These are phyloP conservation scores for Cheilosia grossa DNA, from an alignment of 2,888 invertebrate genomes.

Conservation along the genomic window DNA sequence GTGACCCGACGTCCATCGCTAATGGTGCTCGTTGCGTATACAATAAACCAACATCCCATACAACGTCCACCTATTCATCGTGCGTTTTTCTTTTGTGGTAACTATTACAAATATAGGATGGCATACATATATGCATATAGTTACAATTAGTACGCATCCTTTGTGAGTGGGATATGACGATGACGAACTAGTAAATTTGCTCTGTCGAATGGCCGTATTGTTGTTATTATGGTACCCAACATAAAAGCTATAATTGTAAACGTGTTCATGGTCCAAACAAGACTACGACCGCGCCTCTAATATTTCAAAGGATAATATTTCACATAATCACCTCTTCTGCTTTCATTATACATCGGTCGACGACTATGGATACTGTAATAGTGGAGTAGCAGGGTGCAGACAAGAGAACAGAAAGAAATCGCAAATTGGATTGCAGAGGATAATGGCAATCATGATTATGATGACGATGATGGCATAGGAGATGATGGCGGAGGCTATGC, in stretches of 20 bases:
- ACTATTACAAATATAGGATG: no score
- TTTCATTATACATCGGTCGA: constrained; percentile 10
- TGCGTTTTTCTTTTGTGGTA: no score
- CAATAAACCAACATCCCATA: no score
- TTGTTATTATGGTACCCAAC: not conserved
- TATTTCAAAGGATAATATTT: constrained; percentile 46
- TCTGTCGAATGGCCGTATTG: no score
- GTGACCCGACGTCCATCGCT: not conserved
- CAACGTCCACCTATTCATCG: no score
- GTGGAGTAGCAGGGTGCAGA: not conserved
- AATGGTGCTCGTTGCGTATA: not conserved
- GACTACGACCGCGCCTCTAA: constrained; percentile 5
- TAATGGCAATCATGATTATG: constrained; percentile 35
- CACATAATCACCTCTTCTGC: constrained; percentile 39
- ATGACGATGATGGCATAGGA: constrained; percentile 12
- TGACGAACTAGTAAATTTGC: no score
- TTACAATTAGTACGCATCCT: not conserved
- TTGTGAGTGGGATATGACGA: no score
- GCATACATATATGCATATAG: no score
- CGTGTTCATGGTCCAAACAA: constrained; percentile 11
- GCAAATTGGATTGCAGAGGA: constrained; percentile 42
- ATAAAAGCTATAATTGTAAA: constrained; percentile 30
- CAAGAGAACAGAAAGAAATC: constrained; percentile 1
- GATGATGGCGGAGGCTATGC: constrained; percentile 6
- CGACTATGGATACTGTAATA: not conserved